These are phyloP conservation scores for Anthopleura xanthogrammica DNA, from an alignment of 92 coral and sea anemone genomes.

Conservation along the genomic window DNA sequence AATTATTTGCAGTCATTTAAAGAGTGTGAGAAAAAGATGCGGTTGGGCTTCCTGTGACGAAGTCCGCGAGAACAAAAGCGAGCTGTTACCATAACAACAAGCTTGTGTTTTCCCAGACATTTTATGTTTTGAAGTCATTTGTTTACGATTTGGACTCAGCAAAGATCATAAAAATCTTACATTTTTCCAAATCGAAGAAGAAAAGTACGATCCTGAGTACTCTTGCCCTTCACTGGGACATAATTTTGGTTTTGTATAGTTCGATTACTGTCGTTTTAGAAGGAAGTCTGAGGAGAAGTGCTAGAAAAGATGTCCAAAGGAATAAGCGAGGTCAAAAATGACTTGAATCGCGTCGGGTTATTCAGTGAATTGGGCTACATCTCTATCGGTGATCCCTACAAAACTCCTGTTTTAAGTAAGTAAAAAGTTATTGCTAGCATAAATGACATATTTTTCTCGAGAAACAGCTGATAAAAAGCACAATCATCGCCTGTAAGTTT, in stretches of 20 bases:
- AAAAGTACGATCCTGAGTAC: neutral
- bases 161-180: neutral
- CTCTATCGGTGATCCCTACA: slow-evolving; percentile 94
- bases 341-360: slow-evolving; percentile 86
- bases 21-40: too few relatives aligned
- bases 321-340: slow-evolving; percentile 67
- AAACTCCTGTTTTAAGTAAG: slow-evolving; percentile 63
- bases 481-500: neutral
- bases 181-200: neutral
- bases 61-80: slow-evolving; percentile 6
- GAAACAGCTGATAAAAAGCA: slow-evolving; percentile 1
- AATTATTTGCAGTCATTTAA: too few relatives aligned
- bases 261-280: neutral
- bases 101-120: slow-evolving; percentile 17
- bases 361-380: slow-evolving; percentile 96
- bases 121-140: neutral
- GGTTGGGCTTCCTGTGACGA: slow-evolving; percentile 8
- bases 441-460: neutral
- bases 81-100: slow-evolving; percentile 50
- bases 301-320: slow-evolving; percentile 45
- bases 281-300: neutral
- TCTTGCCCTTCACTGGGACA: neutral
- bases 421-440: neutral
- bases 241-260: neutral
- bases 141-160: neutral